A percentile compares a stretch with the other conserved stretches of the same genome.
Conservation (phyloP, 2,888 invertebrate species). For the Spodoptera littoralis region DNA sequence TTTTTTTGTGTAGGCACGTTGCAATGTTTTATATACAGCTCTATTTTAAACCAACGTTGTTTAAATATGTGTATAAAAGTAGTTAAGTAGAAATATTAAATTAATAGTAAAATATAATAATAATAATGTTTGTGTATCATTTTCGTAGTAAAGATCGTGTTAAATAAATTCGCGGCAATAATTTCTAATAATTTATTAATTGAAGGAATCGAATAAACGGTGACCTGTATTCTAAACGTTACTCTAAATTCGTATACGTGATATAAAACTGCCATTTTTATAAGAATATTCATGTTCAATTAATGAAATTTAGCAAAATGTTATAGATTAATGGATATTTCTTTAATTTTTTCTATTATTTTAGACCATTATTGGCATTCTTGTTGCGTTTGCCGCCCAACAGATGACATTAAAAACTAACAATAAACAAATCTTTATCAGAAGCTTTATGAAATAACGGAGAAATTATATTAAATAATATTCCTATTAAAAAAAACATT, state of each 20-base stretch:
- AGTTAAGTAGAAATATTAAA: conserved; percentile 18
- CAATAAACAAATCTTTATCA: conserved; percentile 43
- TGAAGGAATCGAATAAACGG: conserved; percentile 58
- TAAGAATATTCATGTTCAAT: conserved; percentile 70
- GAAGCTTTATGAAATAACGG: conserved; percentile 50
- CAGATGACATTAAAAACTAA: conserved; percentile 31
- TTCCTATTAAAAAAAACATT: conserved; percentile 55
- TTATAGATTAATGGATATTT: conserved; percentile 39
- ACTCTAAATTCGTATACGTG: conserved; percentile 81
- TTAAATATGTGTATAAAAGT: conserved; percentile 15
- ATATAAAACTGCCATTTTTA: conserved; percentile 86
- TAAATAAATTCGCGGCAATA: conserved; percentile 76
- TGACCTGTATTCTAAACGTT: conserved; percentile 72
- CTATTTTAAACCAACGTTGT: conserved; percentile 5
- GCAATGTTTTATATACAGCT: neutral
- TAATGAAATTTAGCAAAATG: conserved; percentile 62
- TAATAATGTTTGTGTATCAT: conserved; percentile 42
- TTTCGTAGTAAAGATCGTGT: conserved; percentile 31
- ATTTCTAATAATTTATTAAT: conserved; percentile 65
- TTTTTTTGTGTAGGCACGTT: no score
- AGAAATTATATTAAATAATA: conserved; percentile 49
- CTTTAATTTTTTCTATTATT: conserved; percentile 40
- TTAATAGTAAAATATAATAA: neutral
- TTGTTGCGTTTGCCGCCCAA: conserved; percentile 37
- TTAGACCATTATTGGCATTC: conserved; percentile 19